phyloP scores from a whole-genome alignment of 2,888 invertebrate species.

The Creontiades dilutus region DNA sequence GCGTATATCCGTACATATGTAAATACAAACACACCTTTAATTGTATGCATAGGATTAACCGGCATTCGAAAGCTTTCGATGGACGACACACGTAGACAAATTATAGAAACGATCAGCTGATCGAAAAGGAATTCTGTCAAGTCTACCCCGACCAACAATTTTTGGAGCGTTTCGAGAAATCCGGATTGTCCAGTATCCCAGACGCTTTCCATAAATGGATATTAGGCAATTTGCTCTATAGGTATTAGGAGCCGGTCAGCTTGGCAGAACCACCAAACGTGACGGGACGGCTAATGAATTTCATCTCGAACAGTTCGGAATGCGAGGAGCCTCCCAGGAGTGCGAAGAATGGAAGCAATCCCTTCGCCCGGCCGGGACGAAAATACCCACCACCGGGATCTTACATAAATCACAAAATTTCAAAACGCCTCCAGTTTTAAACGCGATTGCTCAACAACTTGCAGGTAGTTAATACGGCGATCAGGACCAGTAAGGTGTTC shows the following conservation, averaged over 20 bases:
- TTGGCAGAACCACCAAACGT: constrained; percentile 28
- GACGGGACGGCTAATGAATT: constrained; percentile 28
- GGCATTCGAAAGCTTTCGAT: too few relatives aligned
- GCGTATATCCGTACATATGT: too few relatives aligned
- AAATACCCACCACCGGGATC: not conserved
- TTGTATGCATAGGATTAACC: too few relatives aligned
- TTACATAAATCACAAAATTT: not conserved
- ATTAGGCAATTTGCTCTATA: constrained; percentile 34
- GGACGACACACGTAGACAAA: not conserved
- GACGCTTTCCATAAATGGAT: constrained; percentile 1
- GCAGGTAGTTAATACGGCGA: constrained; percentile 2
- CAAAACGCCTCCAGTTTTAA: constrained; percentile 27
- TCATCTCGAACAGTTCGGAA: constrained; percentile 34
- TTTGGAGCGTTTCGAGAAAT: constrained; percentile 24
- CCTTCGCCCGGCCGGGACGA: not conserved
- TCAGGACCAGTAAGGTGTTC: constrained; percentile 18
- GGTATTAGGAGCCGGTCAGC: not conserved
- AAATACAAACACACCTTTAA: too few relatives aligned
- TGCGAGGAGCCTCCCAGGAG: not conserved
- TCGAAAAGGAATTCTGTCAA: not conserved
- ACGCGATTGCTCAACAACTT: constrained; percentile 9
- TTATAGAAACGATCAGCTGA: not conserved
- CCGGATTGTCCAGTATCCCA: not conserved
- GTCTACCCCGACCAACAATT: not conserved
- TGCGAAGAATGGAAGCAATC: constrained; percentile 39